A percentile compares a stretch with the other conserved stretches of the same genome.
Evolutionary conservation across 2,113 vertebrate species (phyloP).

Genomic region (Siphamia tubifer): DNA sequence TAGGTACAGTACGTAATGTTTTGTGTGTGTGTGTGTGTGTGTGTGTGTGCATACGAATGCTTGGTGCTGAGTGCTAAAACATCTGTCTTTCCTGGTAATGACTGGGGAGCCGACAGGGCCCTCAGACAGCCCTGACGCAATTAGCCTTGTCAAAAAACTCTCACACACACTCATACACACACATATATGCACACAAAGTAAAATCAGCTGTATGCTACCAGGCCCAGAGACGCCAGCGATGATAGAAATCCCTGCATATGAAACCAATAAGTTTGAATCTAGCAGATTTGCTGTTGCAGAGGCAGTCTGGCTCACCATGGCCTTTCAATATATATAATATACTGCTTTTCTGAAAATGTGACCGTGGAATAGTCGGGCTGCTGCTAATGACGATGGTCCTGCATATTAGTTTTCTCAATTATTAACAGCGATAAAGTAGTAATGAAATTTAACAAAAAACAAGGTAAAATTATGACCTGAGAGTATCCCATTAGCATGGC

Average conservation of each 20-base stretch:
- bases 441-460: no score
- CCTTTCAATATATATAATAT: not conserved
- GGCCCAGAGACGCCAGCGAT: slow-evolving; percentile 25
- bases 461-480: not conserved
- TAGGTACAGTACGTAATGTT: slow-evolving; percentile 46
- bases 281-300: not conserved
- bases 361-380: not conserved
- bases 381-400: not conserved
- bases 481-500: no score
- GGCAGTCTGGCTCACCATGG: not conserved
- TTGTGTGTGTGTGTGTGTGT: slow-evolving; percentile 10
- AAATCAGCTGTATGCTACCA: slow-evolving; percentile 46
- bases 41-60: not conserved
- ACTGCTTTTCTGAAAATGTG: not conserved
- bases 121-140: slow-evolving; percentile 57
- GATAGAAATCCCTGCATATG: slow-evolving; percentile 39
- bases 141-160: slow-evolving; percentile 54
- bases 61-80: slow-evolving; percentile 59
- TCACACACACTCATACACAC: not conserved
- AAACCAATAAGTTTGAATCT: slow-evolving; percentile 46
- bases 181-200: slow-evolving; percentile 19
- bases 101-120: slow-evolving; percentile 49
- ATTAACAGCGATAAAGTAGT: no score
- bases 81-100: slow-evolving; percentile 75
- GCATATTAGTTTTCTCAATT: not conserved